A percentile compares a stretch with the other conserved stretches of the same genome.
Evolutionary conservation across 2,888 invertebrate species (phyloP).

Genomic region (Drosophila prolongata): DNA sequence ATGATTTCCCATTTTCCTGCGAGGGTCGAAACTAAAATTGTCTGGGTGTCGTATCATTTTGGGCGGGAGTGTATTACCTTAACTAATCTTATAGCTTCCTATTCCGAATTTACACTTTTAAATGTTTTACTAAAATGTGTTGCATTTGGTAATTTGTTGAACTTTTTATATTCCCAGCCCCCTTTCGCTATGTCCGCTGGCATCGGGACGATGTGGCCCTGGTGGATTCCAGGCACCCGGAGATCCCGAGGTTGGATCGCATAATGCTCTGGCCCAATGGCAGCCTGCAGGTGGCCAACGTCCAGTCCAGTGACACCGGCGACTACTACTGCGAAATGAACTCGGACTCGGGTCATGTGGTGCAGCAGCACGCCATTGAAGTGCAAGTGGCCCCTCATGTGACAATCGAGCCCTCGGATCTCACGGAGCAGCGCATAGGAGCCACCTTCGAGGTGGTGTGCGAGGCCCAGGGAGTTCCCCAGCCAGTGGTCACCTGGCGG

Average conservation of each 20-base stretch:
- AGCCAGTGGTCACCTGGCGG: conserved; percentile 90
- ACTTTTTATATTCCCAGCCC: conserved; percentile 84
- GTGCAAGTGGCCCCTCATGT: conserved; percentile 91
- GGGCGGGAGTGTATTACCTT: too few species aligned
- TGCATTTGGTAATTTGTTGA: background rate
- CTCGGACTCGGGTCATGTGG: conserved; percentile 68
- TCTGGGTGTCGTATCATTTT: too few species aligned
- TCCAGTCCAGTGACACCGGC: conserved; percentile 86
- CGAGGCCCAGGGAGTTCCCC: conserved; percentile 89
- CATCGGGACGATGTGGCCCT: conserved; percentile 88
- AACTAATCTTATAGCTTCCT: too few species aligned
- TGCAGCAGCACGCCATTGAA: conserved; percentile 91
- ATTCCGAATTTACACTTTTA: too few species aligned
- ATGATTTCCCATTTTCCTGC: too few species aligned
- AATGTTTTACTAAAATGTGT: too few species aligned
- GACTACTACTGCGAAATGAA: conserved; percentile 86
- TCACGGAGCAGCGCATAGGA: conserved; percentile 89
- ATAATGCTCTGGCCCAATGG: conserved; percentile 89
- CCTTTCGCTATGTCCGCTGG: conserved; percentile 88
- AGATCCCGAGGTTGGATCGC: conserved; percentile 86
- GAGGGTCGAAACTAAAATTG: too few species aligned
- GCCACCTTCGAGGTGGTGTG: conserved; percentile 91
- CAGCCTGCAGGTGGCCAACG: conserved; percentile 87
- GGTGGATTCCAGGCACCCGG: conserved; percentile 87
- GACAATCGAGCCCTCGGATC: conserved; percentile 88